Evolutionary conservation across 2,113 vertebrate genomes (phyloP).

Genomic region (Microtus oregoni): DNA sequence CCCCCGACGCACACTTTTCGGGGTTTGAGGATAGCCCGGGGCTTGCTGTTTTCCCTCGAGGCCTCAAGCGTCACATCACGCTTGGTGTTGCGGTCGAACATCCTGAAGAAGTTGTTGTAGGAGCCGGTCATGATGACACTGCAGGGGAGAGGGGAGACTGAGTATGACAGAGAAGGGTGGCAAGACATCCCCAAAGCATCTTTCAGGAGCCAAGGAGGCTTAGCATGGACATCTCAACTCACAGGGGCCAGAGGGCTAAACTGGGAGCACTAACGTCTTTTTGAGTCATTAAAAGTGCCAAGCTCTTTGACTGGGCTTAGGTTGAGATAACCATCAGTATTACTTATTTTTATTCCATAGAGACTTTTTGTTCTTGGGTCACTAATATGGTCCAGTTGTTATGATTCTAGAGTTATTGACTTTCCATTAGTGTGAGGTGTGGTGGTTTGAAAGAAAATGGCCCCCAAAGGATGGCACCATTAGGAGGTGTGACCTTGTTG

Average conservation of each 20-base stretch:
- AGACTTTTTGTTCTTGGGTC: background rate
- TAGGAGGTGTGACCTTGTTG: background rate
- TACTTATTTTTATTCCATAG: background rate
- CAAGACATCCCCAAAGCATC: accelerated
- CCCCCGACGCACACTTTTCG: constrained; percentile 97
- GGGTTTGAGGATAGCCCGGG: constrained; percentile 96
- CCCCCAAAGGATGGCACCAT: background rate
- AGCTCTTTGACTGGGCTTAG: background rate
- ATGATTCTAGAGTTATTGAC: background rate
- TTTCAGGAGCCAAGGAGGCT: background rate
- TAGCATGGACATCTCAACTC: background rate
- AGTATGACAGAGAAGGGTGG: accelerated
- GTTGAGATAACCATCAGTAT: background rate
- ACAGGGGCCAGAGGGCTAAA: background rate
- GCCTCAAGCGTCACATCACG: constrained; percentile 97
- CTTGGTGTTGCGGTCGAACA: constrained; percentile 98
- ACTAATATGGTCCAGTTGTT: background rate
- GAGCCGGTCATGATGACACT: constrained; percentile 99
- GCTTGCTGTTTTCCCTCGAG: constrained; percentile 98
- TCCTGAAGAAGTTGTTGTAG: constrained; percentile 99
- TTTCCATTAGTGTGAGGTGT: background rate
- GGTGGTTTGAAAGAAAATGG: background rate
- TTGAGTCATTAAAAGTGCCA: background rate
- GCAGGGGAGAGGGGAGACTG: constrained; percentile 38
- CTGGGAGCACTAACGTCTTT: background rate